These are phyloP conservation scores for Halictus quadricinctus DNA, from an alignment of 2,888 invertebrate genomes.

Conservation along the genomic window DNA sequence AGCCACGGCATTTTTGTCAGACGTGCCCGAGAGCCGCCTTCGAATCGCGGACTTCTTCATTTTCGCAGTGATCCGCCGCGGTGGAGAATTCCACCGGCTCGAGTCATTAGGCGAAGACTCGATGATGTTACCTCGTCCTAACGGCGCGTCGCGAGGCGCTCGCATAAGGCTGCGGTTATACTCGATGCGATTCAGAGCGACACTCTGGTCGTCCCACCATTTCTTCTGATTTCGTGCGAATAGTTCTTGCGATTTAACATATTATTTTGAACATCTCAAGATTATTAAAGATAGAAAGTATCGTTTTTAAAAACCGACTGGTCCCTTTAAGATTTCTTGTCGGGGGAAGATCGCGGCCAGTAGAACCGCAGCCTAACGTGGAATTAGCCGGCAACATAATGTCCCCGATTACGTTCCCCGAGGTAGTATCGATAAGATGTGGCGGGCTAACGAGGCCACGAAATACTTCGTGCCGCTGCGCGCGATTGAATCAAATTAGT, in stretches of 20 bases:
- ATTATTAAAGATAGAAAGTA: not conserved
- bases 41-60: constrained; percentile 61
- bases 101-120: constrained; percentile 56
- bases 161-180: not conserved
- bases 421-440: constrained; percentile 14
- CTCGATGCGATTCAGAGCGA: not conserved
- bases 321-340: not conserved
- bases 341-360: not conserved
- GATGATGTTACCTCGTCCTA: not conserved
- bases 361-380: constrained; percentile 19
- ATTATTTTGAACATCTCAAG: too few relatives aligned
- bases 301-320: not conserved
- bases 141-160: not conserved
- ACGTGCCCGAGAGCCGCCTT: constrained; percentile 23
- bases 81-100: constrained; percentile 45
- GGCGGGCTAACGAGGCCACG: not conserved
- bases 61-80: constrained; percentile 41
- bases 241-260: too few relatives aligned
- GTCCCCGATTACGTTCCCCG: constrained; percentile 5
- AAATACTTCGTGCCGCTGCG: not conserved
- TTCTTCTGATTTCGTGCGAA: too few relatives aligned
- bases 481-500: not conserved
- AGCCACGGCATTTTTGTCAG: constrained; percentile 75
- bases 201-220: not conserved
- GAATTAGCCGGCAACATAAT: constrained; percentile 48